phyloP scores from a whole-genome alignment of 2,888 invertebrate species.

The Tillus elongatus region DNA sequence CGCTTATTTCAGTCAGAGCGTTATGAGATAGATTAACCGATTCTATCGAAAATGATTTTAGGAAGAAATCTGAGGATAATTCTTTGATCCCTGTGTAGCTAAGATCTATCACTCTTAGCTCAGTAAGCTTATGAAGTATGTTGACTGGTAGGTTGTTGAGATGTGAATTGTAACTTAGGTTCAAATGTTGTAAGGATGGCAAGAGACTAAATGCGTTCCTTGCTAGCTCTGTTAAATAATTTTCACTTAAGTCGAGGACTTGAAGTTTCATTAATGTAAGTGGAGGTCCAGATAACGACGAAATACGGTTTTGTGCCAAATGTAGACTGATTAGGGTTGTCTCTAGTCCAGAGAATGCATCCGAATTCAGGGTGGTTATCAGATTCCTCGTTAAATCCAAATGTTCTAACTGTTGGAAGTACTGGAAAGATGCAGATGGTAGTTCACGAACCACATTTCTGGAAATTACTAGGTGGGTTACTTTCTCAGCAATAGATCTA shows the following conservation, averaged over 20 bases:
- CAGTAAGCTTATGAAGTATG: slow-evolving; percentile 62
- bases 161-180: slow-evolving; percentile 67
- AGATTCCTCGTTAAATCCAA: slow-evolving; percentile 76
- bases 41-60: slow-evolving; percentile 56
- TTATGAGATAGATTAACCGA: slow-evolving; percentile 64
- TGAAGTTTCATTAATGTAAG: slow-evolving; percentile 55
- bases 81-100: slow-evolving; percentile 66
- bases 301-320: slow-evolving; percentile 65
- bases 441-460: slow-evolving; percentile 81
- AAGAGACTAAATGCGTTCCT: slow-evolving; percentile 58
- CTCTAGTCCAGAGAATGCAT: slow-evolving; percentile 70
- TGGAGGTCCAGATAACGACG: slow-evolving; percentile 55
- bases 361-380: slow-evolving; percentile 58
- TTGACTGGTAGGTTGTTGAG: slow-evolving; percentile 54
- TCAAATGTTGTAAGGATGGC: slow-evolving; percentile 59
- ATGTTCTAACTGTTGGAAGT: slow-evolving; percentile 61
- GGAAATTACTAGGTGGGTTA: slow-evolving; percentile 61
- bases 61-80: slow-evolving; percentile 62
- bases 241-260: slow-evolving; percentile 68
- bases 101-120: slow-evolving; percentile 61
- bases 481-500: slow-evolving; percentile 60
- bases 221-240: slow-evolving; percentile 64
- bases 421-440: slow-evolving; percentile 69
- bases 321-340: slow-evolving; percentile 61
- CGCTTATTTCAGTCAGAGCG: slow-evolving; percentile 64